A percentile compares a stretch with the other conserved stretches of the same genome.
Conservation (phyloP, 1,140 invertebrate species). For the Oreohelix idahoensis region DNA sequence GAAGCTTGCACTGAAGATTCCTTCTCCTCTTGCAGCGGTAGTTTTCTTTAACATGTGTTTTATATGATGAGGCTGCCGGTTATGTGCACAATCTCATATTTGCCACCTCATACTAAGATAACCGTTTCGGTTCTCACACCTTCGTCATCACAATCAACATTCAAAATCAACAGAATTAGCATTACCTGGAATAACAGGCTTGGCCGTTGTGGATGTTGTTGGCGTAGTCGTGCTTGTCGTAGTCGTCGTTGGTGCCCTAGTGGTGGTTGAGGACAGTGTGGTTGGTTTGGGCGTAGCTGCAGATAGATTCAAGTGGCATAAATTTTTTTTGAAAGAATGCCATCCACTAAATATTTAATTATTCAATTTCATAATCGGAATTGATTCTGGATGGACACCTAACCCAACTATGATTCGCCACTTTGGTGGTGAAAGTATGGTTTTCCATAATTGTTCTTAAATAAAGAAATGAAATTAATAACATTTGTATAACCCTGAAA, state of each 20-base stretch:
- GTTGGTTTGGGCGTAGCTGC: constrained; percentile 1
- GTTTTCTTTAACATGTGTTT: not conserved
- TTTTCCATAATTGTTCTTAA: too few relatives aligned
- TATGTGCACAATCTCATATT: not conserved
- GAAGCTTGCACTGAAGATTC: not conserved
- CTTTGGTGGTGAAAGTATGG: too few relatives aligned
- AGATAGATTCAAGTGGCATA: too few relatives aligned
- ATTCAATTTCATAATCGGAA: too few relatives aligned
- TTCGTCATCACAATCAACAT: not conserved
- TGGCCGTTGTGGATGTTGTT: not conserved
- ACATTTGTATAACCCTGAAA: too few relatives aligned
- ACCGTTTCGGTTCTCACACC: not conserved
- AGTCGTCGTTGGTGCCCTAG: not conserved
- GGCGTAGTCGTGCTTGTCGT: not conserved
- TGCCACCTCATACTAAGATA: not conserved
- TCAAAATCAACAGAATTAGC: not conserved
- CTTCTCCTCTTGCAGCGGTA: not conserved
- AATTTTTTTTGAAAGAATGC: too few relatives aligned
- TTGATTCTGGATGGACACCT: too few relatives aligned
- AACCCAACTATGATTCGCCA: too few relatives aligned
- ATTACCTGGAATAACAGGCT: constrained; percentile 11
- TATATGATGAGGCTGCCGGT: not conserved
- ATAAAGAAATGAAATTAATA: too few relatives aligned
- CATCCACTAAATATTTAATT: too few relatives aligned
- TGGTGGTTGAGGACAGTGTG: not conserved